Conservation (phyloP, 2,888 invertebrate species). For the Kryphioiulus occultus region DNA sequence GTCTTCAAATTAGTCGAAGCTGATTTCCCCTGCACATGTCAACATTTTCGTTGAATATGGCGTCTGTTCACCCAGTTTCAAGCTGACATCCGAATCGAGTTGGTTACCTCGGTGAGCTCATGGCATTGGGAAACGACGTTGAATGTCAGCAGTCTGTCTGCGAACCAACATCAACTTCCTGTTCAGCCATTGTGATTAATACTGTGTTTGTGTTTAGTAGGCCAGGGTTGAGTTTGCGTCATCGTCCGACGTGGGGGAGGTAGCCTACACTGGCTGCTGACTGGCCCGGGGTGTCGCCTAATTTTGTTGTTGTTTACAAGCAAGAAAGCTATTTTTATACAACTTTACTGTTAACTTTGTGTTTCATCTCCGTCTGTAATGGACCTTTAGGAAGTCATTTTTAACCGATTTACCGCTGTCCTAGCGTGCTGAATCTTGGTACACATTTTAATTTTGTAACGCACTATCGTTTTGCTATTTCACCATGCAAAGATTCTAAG, state of each 20-base stretch:
- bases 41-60: not conserved
- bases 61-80: not conserved
- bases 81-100: conserved; percentile 7
- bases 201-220: not conserved
- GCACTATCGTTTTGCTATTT: no score
- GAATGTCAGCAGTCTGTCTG: not conserved
- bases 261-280: not conserved
- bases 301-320: not conserved
- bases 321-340: no score
- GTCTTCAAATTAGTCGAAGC: not conserved
- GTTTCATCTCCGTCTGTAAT: no score
- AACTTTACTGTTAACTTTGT: no score
- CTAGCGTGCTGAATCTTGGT: no score
- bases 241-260: not conserved
- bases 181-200: not conserved
- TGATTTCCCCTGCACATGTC: not conserved
- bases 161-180: not conserved
- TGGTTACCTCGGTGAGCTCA: conserved; percentile 16
- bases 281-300: not conserved
- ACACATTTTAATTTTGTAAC: no score
- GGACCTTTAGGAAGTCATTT: no score
- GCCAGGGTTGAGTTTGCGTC: conserved; percentile 23
- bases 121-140: not conserved
- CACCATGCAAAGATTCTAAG: no score
- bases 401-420: no score